A percentile compares a stretch with the other conserved stretches of the same genome.
phyloP scores from a whole-genome alignment of 2,888 invertebrate genomes.

The Cinara cedri region DNA sequence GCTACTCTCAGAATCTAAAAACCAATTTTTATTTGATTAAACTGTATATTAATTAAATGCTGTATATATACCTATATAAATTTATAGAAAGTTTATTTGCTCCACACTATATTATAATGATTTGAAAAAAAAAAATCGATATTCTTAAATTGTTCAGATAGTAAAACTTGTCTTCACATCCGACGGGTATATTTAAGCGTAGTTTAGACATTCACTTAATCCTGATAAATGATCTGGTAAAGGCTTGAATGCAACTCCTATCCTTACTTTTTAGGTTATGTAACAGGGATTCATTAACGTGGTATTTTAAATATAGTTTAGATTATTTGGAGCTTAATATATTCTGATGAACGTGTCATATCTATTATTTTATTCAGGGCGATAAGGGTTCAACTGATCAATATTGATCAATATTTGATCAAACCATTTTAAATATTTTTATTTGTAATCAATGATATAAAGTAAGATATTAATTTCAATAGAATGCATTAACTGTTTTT shows the following conservation, averaged over 20 bases:
- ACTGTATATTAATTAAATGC: too few species aligned
- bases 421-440: too few species aligned
- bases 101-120: not conserved
- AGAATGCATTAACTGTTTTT: too few species aligned
- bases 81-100: not conserved
- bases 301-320: not conserved
- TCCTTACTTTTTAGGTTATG: not conserved
- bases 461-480: too few species aligned
- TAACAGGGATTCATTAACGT: not conserved
- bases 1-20: too few species aligned
- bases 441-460: too few species aligned
- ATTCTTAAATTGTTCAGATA: not conserved
- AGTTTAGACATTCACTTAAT: constrained; percentile 21
- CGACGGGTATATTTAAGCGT: constrained; percentile 5
- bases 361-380: too few species aligned
- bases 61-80: not conserved
- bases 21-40: too few species aligned
- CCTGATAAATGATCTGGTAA: constrained; percentile 26
- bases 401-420: too few species aligned
- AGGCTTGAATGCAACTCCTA: not conserved
- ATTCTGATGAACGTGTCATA: too few species aligned
- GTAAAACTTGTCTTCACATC: constrained; percentile 20
- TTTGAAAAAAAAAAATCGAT: constrained; percentile 2
- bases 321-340: too few species aligned
- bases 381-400: too few species aligned